These are phyloP conservation scores for Zaprionus nigranus DNA, from an alignment of 1,140 invertebrate species.

Conservation along the genomic window DNA sequence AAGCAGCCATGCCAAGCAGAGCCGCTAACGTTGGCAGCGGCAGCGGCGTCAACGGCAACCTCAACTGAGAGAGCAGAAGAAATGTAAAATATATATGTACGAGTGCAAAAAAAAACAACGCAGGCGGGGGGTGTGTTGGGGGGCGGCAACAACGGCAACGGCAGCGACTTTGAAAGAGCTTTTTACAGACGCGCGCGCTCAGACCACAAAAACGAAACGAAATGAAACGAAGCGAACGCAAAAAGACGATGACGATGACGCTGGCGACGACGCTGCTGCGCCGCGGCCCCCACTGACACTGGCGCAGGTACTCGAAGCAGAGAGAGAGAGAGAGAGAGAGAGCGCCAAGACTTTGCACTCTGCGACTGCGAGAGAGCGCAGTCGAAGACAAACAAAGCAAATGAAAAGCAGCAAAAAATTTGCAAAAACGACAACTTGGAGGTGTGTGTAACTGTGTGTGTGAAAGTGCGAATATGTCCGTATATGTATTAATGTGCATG, in stretches of 20 bases:
- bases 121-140: slow-evolving; percentile 31
- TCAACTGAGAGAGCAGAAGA: slow-evolving; percentile 56
- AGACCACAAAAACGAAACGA: slow-evolving; percentile 65
- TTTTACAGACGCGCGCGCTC: slow-evolving; percentile 71
- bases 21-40: slow-evolving; percentile 46
- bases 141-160: slow-evolving; percentile 54
- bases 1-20: slow-evolving; percentile 55
- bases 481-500: slow-evolving; percentile 14
- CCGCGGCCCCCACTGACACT: slow-evolving; percentile 18
- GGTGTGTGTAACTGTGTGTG: slow-evolving; percentile 47
- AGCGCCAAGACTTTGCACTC: slow-evolving; percentile 43
- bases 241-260: slow-evolving; percentile 62
- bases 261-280: slow-evolving; percentile 20
- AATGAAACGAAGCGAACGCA: slow-evolving; percentile 66
- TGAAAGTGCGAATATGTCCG: background rate
- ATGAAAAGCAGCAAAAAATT: slow-evolving; percentile 66
- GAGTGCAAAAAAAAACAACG: slow-evolving; percentile 29
- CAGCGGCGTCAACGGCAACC: slow-evolving; percentile 43
- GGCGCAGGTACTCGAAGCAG: slow-evolving; percentile 23
- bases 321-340: slow-evolving; percentile 32
- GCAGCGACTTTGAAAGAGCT: slow-evolving; percentile 62
- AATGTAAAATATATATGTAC: slow-evolving; percentile 31
- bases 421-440: slow-evolving; percentile 63
- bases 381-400: slow-evolving; percentile 59
- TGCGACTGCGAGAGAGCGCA: slow-evolving; percentile 36